Conservation (phyloP, 37 sponge, comb jelly and placozoan genomes). For the Cladorhizidae sp. region DNA sequence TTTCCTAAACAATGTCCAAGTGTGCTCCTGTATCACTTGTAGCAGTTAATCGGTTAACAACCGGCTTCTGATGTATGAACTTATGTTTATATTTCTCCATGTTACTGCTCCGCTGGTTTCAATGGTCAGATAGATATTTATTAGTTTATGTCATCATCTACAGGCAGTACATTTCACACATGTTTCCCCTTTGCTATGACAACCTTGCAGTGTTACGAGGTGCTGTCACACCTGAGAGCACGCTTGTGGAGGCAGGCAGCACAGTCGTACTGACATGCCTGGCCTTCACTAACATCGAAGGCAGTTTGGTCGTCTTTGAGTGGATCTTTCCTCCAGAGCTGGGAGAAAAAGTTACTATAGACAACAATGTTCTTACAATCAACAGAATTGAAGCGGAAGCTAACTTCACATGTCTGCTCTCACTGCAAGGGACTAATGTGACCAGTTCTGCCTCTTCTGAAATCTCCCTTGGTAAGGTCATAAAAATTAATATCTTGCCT, state of each 20-base stretch:
- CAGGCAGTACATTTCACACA: too few species aligned
- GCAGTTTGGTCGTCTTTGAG: background rate
- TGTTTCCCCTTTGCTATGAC: background rate
- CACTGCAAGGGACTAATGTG: background rate
- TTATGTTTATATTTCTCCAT: too few species aligned
- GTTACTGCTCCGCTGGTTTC: too few species aligned
- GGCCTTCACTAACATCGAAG: background rate
- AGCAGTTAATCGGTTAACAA: too few species aligned
- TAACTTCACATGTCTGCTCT: slow-evolving; percentile 17
- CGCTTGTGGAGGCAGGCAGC: background rate
- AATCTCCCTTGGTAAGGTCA: slow-evolving; percentile 14
- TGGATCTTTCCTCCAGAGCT: slow-evolving; percentile 19
- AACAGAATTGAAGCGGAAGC: background rate
- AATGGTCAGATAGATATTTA: too few species aligned
- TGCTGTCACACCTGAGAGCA: slow-evolving; percentile 13
- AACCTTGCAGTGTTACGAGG: slow-evolving; percentile 5
- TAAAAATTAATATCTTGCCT: too few species aligned
- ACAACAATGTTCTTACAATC: slow-evolving; percentile 7
- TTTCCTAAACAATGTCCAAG: too few species aligned
- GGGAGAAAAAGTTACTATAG: background rate
- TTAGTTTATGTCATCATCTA: too few species aligned
- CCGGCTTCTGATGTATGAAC: too few species aligned
- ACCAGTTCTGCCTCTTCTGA: background rate
- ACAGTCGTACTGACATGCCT: slow-evolving; percentile 23
- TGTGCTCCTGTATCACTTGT: too few species aligned